Base-by-base conservation (phyloP, 2,113 vertebrate genomes). In the Noturus placidus region DNA sequence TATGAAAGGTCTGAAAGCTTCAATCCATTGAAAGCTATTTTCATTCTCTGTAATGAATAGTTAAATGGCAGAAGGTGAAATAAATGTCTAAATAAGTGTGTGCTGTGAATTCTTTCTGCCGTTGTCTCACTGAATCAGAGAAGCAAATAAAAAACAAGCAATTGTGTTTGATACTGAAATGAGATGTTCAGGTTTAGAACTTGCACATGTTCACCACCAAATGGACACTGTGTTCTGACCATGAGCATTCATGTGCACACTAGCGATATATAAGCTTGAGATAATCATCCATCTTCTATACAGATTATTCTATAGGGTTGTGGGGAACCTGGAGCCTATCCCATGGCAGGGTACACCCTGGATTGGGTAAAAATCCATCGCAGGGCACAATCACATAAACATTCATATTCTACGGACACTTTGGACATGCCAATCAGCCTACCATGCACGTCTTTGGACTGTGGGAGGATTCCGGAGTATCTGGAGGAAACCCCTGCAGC, bases 161-260 rank as follows among this genome's bases (percentile, higher is more conserved):
- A 70, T 89, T 87, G 90, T 78, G 20, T 17, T 92, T 89, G 88
- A 93, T 85, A 85, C 88, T 80, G 86, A 82, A 82, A 83, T 91
- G 79, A 90, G 90, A 89, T 92, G 90, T 91, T 92, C 78, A 87
- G 90, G 84, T 90, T 90, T 87, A 90, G 90, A 89, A 81, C 59
- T 85, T 89, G 93, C 91, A 72, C 6, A 90, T 93, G 89, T 92
- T 93, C 89, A 86, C 77, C 90, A 92, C 93, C 94, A 93, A 92
- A 83, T 80, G 92, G 93, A 92, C 91, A 92, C 86, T 92, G 87
- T 85, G 84, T 77, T 59, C 85, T 91, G 91, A 92, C 89, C 90
- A 90, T 59, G 87, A 89, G 70, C 87, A 57, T 88, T 78, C 84
- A 79, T 90, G 35, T 72, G 33, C 6, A 27, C 80, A 81, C 9